A percentile compares a stretch with the other conserved stretches of the same genome.
Evolutionary conservation across 1,140 invertebrate species (phyloP).

Genomic region (Drosophila kanapiae): DNA sequence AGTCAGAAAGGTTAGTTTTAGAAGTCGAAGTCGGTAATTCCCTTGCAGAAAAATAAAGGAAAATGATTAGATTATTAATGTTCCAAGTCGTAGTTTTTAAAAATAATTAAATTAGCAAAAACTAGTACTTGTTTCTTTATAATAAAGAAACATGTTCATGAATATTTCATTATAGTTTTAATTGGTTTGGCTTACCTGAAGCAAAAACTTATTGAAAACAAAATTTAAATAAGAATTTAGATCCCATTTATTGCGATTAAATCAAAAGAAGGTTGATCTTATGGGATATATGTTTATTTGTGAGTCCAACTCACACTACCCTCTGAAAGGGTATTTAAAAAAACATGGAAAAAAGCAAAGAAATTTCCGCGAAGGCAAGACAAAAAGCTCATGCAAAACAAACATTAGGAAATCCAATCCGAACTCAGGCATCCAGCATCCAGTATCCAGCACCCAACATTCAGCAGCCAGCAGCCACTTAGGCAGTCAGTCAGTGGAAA

Average conservation of each 20-base stretch:
- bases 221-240: neutral
- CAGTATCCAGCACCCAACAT: conserved; percentile 37
- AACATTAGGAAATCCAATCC: conserved; percentile 84
- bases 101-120: too few species aligned
- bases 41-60: neutral
- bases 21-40: neutral
- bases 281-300: too few species aligned
- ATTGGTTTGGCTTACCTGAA: neutral
- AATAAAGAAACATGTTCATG: too few species aligned
- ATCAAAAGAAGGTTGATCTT: neutral
- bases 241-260: neutral
- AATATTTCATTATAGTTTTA: neutral
- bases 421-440: conserved; percentile 55
- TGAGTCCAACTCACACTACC: neutral
- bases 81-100: too few species aligned
- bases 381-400: conserved; percentile 77
- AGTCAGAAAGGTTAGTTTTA: neutral
- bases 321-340: conserved; percentile 7
- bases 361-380: conserved; percentile 39
- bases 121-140: too few species aligned
- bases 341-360: conserved; percentile 13
- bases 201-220: neutral
- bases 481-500: conserved; percentile 73
- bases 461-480: conserved; percentile 72
- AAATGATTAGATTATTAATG: neutral